phyloP scores from a whole-genome alignment of 2,888 invertebrate genomes.

The Microctonus hyperodae region DNA sequence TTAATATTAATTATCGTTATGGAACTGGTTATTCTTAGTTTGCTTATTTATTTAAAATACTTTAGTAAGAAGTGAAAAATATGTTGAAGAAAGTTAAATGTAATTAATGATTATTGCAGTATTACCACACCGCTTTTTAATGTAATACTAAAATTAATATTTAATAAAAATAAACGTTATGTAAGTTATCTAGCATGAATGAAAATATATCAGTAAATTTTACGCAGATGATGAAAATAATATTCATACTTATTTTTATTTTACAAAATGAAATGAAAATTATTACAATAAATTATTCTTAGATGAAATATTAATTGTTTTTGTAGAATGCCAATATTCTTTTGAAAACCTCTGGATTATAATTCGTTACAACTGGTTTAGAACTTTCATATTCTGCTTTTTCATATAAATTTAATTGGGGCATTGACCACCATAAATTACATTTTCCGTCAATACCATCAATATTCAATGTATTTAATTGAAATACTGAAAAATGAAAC shows the following conservation, averaged over 20 bases:
- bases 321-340: slow-evolving; percentile 82
- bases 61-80: slow-evolving; percentile 56
- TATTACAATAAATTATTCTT: slow-evolving; percentile 5
- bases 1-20: slow-evolving; percentile 76
- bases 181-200: too few species aligned
- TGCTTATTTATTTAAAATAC: slow-evolving; percentile 72
- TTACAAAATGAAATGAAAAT: too few species aligned
- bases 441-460: slow-evolving; percentile 68
- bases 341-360: slow-evolving; percentile 80
- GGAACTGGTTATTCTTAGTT: slow-evolving; percentile 72
- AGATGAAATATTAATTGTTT: slow-evolving; percentile 63
- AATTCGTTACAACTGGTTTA: slow-evolving; percentile 74
- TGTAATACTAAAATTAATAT: too few species aligned
- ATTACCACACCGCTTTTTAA: not conserved
- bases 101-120: not conserved
- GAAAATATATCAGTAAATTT: too few species aligned
- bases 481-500: slow-evolving; percentile 84
- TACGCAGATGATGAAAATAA: too few species aligned
- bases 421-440: slow-evolving; percentile 83
- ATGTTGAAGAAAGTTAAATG: not conserved
- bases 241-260: too few species aligned
- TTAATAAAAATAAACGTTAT: too few species aligned
- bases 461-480: slow-evolving; percentile 82
- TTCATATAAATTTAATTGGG: slow-evolving; percentile 71
- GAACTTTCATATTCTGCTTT: slow-evolving; percentile 72